Evolutionary conservation across 2,888 invertebrate species (phyloP), one percentile per base, ranked within the genome.

Genomic region (Agrotis clavis): DNA sequence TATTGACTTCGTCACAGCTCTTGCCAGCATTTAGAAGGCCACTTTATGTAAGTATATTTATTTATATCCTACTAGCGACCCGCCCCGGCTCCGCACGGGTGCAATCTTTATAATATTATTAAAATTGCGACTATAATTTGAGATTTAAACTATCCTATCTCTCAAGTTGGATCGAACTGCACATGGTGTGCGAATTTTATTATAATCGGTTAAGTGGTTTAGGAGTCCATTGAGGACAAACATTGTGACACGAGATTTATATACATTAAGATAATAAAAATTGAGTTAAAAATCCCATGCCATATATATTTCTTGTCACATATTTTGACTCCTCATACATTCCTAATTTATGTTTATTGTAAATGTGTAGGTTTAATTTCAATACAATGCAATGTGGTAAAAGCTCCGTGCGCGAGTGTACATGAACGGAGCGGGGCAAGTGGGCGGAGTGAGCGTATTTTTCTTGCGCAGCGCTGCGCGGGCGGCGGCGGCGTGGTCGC

Each of bases 361-460:
- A 74, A 74, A 19, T 79, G 77, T 77, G 79, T 75, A 79, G 77
- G 77, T 82, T 84, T 84, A 65, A 82, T 74, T 86, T 75, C 21
- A 84, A 77, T 73, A 69, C 67, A 74, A 76, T 69, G 59, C 72
- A 82, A 76, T 77, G 6, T 35, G 70, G 64, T 69, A 72, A 67
- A 65, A 84, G 83, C 86, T 89, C 64, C 69, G 79, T 67, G 79
- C 84, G 72, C 79, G 85, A 94, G 70, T 90, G 93, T 95, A 95
- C 95, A 92, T 95, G 95, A 95, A 94, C 94, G 95, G 87, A 91
- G 91, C 92, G 91, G 90, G 90, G 90, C 90, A 87, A 91, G 95
- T 94, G 94, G 95, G 93, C 94, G 95, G 85, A 85, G 85, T 83
- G 83, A 85, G 78, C 86, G 87, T 95, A 94, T 94, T 94, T 94